Evolutionary conservation across 1,140 invertebrate genomes (phyloP).

Genomic region (Macrostomum lignano): DNA sequence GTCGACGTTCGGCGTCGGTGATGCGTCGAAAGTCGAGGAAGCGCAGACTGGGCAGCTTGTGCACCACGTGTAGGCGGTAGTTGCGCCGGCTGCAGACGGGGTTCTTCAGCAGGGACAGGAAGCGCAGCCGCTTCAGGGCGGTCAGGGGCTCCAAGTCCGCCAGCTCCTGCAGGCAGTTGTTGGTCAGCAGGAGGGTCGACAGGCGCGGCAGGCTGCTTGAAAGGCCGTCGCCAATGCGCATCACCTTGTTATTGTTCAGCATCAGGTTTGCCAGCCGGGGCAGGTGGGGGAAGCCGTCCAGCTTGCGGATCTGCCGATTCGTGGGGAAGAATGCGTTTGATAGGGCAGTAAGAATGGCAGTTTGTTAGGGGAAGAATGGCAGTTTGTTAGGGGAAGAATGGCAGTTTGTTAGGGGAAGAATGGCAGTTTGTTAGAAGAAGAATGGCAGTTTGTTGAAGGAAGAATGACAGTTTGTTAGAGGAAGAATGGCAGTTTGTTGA

Average conservation of each 20-base stretch:
- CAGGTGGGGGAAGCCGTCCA: constrained; percentile 80
- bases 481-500: too few relatives aligned
- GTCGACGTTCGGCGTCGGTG: neutral
- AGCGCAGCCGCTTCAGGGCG: constrained; percentile 42
- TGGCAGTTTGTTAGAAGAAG: too few relatives aligned
- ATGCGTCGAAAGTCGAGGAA: constrained; percentile 53
- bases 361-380: too few relatives aligned
- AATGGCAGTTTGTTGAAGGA: too few relatives aligned
- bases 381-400: too few relatives aligned
- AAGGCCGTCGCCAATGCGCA: constrained; percentile 59
- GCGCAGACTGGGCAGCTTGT: constrained; percentile 54
- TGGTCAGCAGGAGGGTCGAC: constrained; percentile 62
- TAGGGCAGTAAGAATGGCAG: too few relatives aligned
- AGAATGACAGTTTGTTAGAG: too few relatives aligned
- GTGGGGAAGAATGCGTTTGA: too few relatives aligned
- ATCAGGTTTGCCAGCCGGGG: constrained; percentile 61
- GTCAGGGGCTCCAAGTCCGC: constrained; percentile 66
- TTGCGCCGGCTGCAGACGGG: constrained; percentile 73
- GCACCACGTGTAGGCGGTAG: constrained; percentile 56
- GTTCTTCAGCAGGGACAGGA: constrained; percentile 53
- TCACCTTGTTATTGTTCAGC: constrained; percentile 80
- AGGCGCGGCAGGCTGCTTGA: constrained; percentile 64
- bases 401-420: too few relatives aligned
- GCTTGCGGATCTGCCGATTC: constrained; percentile 61
- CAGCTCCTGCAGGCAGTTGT: constrained; percentile 75